phyloP scores from a whole-genome alignment of 2,888 invertebrate species.

The Cephus rjabovi region DNA sequence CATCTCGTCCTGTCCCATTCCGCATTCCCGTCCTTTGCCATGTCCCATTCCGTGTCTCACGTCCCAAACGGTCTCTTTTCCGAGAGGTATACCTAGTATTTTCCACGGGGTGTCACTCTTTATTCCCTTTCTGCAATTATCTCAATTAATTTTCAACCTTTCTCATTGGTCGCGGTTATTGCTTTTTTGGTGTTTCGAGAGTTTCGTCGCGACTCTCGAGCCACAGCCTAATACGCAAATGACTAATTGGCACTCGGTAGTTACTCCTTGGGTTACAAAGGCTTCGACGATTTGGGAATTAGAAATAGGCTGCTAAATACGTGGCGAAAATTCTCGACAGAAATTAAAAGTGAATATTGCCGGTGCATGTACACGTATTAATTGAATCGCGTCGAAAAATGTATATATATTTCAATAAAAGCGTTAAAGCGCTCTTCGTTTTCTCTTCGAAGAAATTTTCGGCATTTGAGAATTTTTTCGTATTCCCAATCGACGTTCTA shows the following conservation, averaged over 20 bases:
- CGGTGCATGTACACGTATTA: not conserved
- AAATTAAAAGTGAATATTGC: not conserved
- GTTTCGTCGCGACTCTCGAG: not conserved
- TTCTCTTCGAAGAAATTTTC: not conserved
- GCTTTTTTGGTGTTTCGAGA: not conserved
- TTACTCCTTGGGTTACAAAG: not conserved
- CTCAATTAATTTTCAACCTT: not conserved
- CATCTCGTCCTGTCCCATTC: not conserved
- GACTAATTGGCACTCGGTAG: not conserved
- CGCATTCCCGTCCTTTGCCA: not conserved
- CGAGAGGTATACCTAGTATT: not conserved
- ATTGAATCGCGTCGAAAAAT: not conserved
- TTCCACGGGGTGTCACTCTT: not conserved
- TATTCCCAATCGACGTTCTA: not conserved
- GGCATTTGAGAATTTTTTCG: not conserved
- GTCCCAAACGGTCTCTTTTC: not conserved
- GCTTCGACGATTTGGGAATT: not conserved
- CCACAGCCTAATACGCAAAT: not conserved
- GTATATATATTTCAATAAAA: not conserved
- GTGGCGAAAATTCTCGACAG: not conserved
- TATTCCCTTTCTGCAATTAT: not conserved
- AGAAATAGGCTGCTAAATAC: not conserved
- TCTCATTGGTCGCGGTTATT: not conserved
- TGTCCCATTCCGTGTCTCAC: not conserved
- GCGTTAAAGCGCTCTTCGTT: not conserved